These are phyloP conservation scores for Bugulina stolonifera DNA, from an alignment of 2,888 invertebrate genomes.

Conservation along the genomic window DNA sequence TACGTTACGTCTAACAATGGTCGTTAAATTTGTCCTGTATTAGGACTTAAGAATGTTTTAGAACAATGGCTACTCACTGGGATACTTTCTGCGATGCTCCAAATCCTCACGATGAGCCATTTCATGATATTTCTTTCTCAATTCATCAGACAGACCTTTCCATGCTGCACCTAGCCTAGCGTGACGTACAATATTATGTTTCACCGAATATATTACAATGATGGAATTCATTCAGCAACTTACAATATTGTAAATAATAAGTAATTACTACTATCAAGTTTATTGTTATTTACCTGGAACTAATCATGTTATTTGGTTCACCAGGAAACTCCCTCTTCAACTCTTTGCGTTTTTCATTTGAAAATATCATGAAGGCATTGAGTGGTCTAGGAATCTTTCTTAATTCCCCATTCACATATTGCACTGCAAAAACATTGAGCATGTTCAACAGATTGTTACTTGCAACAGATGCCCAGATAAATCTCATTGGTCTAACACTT, in stretches of 20 bases:
- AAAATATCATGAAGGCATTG: constrained; percentile 26
- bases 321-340: constrained; percentile 24
- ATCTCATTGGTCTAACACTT: too few species aligned
- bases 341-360: constrained; percentile 26
- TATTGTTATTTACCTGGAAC: not conserved
- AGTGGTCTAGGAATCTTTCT: constrained; percentile 27
- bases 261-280: not conserved
- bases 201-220: too few species aligned
- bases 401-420: constrained; percentile 22
- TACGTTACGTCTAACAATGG: too few species aligned
- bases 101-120: constrained; percentile 26
- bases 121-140: constrained; percentile 25
- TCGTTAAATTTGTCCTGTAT: too few species aligned
- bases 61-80: too few species aligned
- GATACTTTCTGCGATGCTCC: constrained; percentile 26
- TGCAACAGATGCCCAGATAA: too few species aligned
- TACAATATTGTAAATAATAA: not conserved
- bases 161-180: constrained; percentile 24
- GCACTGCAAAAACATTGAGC: too few species aligned
- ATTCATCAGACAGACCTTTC: constrained; percentile 26
- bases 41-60: too few species aligned
- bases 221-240: too few species aligned
- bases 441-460: too few species aligned
- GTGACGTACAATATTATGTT: too few species aligned
- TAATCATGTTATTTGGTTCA: constrained; percentile 27